Base-by-base conservation (phyloP, 2,113 vertebrate species). In the Callionymus lyra region DNA sequence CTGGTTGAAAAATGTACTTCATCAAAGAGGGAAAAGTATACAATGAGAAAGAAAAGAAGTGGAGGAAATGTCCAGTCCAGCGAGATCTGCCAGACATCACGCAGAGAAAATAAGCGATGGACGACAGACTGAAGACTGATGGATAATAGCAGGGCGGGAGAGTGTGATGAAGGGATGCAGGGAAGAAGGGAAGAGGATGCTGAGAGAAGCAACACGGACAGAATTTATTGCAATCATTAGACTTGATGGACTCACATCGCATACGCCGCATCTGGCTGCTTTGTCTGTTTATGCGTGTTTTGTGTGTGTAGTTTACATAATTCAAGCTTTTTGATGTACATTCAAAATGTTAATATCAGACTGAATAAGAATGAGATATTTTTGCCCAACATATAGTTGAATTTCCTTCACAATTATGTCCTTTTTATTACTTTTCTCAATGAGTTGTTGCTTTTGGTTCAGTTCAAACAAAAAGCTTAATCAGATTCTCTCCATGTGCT, bases 201-300 rank as follows among this genome's bases (percentile, higher is more conserved):
- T 68, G 67, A 69, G 67, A 62, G 65, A 77, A 71, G 69, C 71
- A 77, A 70, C 71, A 63, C 59, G 59, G 70, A 71, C 66, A 61
- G 68, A 68, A 75, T 77, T 73, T 75, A 79, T 66, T 66, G 65
- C 75, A 70, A 79, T 81, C 77, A 81, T 83, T 80, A 73, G 62
- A 73, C 53, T 80, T 72, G 74, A 76, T 79, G 68, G 80, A 82
- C 67, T 77, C 76, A 74, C 72, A 72, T 65, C 72, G 53, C 55
- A 70, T 67, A 65, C 56, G 70, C 68, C 66, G 65, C 66, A 66
- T 71, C 69, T 75, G 71, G 41, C 50, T 71, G 41, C 43, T 64
- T 55, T 61, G 12, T 64, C 51, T 59, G 58, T 56, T 65, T 48
- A 17, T 15, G 47, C 33, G 53, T 44, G 41, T 55, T n/a, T n/a